These are phyloP conservation scores for Casuarius casuarius DNA, from an alignment of 2,113 vertebrate genomes.

Conservation along the genomic window DNA sequence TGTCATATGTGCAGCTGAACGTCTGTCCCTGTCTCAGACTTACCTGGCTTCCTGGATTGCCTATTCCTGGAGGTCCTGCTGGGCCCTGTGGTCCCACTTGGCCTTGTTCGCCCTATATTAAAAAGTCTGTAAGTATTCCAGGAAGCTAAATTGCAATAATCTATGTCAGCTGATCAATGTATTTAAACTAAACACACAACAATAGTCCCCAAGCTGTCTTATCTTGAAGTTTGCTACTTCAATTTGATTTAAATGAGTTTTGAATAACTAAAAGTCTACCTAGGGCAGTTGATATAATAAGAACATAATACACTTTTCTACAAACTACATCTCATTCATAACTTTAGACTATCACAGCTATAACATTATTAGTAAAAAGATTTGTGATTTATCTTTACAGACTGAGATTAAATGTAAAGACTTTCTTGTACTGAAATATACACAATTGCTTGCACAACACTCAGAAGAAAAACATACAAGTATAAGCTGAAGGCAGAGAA, in stretches of 20 bases:
- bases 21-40: background rate
- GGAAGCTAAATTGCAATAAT: background rate
- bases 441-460: background rate
- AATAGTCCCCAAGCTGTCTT: background rate
- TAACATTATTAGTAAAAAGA: background rate
- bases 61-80: constrained; percentile 73
- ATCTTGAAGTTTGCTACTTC: background rate
- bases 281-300: background rate
- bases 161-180: background rate
- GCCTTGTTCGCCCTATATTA: constrained; percentile 81
- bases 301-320: background rate
- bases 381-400: background rate
- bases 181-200: background rate
- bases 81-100: constrained; percentile 78
- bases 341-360: background rate
- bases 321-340: background rate
- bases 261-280: background rate
- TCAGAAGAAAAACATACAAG: background rate
- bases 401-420: background rate
- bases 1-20: background rate
- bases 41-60: constrained; percentile 70
- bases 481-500: background rate
- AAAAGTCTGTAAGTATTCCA: background rate
- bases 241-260: background rate
- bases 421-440: background rate